Evolutionary conservation across 2,797 vertebrate genomes (phyloP), one percentile per base, ranked within the genome.

Genomic region (Florisuga fusca): DNA sequence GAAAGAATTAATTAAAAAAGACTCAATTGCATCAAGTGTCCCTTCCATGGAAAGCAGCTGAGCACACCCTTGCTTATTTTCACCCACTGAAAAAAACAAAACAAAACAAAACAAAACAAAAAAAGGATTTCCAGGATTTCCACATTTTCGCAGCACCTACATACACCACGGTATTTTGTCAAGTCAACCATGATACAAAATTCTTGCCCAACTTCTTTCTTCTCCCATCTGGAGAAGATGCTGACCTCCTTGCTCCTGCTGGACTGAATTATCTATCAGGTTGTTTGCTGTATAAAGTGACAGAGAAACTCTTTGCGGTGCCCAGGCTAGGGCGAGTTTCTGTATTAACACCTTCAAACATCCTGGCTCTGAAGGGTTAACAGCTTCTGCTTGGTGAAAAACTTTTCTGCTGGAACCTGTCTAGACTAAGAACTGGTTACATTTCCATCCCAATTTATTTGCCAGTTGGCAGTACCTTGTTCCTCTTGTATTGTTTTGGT

Each of bases 101-200:
- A 36, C n/a, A n/a, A n/a, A n/a, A n/a, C n/a, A n/a, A n/a, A n/a
- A n/a, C n/a, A n/a, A n/a, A n/a, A n/a, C n/a, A 36, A 10, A 36
- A 36, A 36, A 36, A 36, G 10, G 23, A n/a, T n/a, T n/a, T n/a
- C n/a, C n/a, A 41, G 20, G 15, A 26, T 57, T 5, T 67, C 33
- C 12, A 4, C 8, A 59, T 71, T 86, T 74, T 67, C 86, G 67
- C n/a, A 71, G 23, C 14, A 18, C 4, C 18, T 54, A 4, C 9
- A 3, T 3, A 15, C 6, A 12, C 12, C 22, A 23, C 36, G 10
- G 45, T 10, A 46, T 21, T 46, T 21, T 46, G 46, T 46, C 11
- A 46, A 46, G 21, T 62, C 53, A n/a, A 9, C 5, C 0, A 1
- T 15, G 16, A 8, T 4, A 10, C 0, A 2, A 15, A 6, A 3